Evolutionary conservation across 92 coral and sea anemone genomes (phyloP).

Genomic region (Epizoanthus ramosus): DNA sequence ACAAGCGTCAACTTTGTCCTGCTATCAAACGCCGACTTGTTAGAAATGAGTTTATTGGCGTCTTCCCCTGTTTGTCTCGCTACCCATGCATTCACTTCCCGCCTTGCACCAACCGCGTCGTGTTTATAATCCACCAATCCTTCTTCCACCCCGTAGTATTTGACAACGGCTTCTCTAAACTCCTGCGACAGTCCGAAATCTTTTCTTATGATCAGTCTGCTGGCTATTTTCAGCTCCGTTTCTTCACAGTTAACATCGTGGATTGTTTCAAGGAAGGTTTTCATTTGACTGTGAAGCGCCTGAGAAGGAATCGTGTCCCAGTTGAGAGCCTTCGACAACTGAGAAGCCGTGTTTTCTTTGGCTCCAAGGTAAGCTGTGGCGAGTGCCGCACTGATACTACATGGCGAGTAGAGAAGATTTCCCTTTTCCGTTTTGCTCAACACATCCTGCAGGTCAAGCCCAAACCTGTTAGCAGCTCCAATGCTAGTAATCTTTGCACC

Average conservation of each 20-base stretch:
- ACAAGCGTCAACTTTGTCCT: conserved; percentile 25
- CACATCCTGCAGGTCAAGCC: conserved; percentile 24
- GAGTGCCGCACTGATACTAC: conserved; percentile 29
- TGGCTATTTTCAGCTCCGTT: conserved; percentile 23
- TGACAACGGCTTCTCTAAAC: conserved; percentile 35
- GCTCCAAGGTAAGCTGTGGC: conserved; percentile 23
- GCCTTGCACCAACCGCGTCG: conserved; percentile 28
- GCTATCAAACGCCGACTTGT: conserved; percentile 23
- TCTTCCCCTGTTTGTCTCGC: conserved; percentile 34
- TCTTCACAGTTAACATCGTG: conserved; percentile 1
- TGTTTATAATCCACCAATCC: conserved; percentile 21
- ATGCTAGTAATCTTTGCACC: conserved; percentile 8
- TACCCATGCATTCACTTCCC: conserved; percentile 15
- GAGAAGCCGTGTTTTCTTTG: conserved; percentile 18
- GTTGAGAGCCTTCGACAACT: conserved; percentile 21
- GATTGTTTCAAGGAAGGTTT: conserved; percentile 16
- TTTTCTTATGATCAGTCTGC: conserved; percentile 35
- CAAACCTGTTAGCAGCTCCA: conserved; percentile 38
- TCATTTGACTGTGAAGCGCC: conserved; percentile 38
- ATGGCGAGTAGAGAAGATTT: conserved; percentile 30
- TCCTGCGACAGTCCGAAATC: conserved; percentile 35
- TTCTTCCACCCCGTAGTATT: conserved; percentile 37
- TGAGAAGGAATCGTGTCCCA: conserved; percentile 34
- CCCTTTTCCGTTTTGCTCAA: conserved; percentile 27
- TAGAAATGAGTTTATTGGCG: not conserved